Base-by-base conservation (phyloP, 2,888 invertebrate genomes). In the Tineola bisselliella region DNA sequence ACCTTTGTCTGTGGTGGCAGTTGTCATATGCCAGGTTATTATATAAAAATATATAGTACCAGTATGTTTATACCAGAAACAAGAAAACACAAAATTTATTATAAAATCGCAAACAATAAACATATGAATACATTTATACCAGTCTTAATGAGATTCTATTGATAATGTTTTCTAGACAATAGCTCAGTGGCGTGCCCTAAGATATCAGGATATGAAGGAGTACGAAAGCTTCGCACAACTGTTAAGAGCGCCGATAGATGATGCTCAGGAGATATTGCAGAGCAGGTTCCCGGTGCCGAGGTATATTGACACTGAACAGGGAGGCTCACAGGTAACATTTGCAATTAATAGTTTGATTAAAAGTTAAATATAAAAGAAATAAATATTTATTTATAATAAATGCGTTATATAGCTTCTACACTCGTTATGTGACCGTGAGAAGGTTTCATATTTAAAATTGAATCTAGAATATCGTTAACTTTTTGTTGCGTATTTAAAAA, bases 231-330 rank as follows among this genome's bases (percentile, higher is more conserved):
- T 99, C 87, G 94, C 95, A 68, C 98, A 99, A 75, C 87, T 99
- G 62, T 88, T 99, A 56, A 93, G 96, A 66, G 99, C 99, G 5
- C 99, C 99, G 0, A 91, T 97, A 0, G 97, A 97, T 77, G 99
- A 99, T 83, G 99, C 99, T 12, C 95, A 97, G 75, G 98, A 98
- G 81, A 98, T 99, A 68, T 88, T 99, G 64, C 93, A 94, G 76
- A 96, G 94, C 30, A 90, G 99, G 63, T 99, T 99, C 87, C 99
- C 99, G 1, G 98, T 99, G 90, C 99, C 99, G 10, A 90, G 99
- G 62, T 99, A 99, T 77, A 99, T 99, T 68, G 98, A 98, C 77
- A 99, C 99, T 0, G 98, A 99, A 76, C 96, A 98, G 72, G 99
- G 98, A n/a, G 99, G 98, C 11, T 98, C 98, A 0, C 99, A 99